Percentiles rank a stretch among this genome's conserved stretches.
Conservation (phyloP, 2,113 vertebrate genomes). For the Conger conger region DNA sequence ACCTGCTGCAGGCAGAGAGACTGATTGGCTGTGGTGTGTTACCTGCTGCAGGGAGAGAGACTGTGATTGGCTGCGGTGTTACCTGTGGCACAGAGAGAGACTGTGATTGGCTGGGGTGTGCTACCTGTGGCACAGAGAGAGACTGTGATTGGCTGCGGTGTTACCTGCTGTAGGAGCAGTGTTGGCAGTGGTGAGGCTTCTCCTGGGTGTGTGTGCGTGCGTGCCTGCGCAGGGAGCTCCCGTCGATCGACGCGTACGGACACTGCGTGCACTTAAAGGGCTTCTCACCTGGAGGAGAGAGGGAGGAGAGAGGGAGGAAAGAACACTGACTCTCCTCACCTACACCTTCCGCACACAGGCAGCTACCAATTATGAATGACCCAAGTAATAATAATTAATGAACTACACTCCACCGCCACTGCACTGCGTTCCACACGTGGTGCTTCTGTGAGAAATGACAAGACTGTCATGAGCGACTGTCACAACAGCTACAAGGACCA, state of each 20-base stretch:
- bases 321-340: neutral
- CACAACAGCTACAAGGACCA: neutral
- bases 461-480: neutral
- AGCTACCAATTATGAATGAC: neutral
- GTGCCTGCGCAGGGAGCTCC: constrained; percentile 63
- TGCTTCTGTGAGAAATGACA: neutral
- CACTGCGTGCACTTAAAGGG: constrained; percentile 65
- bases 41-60: too few relatives aligned
- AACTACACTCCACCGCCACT: neutral
- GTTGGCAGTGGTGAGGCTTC: constrained; percentile 60
- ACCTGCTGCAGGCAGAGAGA: constrained; percentile 66
- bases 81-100: neutral
- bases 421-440: neutral
- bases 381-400: too few relatives aligned
- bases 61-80: neutral
- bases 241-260: constrained; percentile 65
- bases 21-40: too few relatives aligned
- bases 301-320: neutral
- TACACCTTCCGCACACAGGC: neutral
- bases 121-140: neutral
- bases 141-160: neutral
- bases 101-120: neutral
- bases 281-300: constrained; percentile 62
- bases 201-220: constrained; percentile 53
- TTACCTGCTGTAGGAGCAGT: constrained; percentile 66